These are phyloP conservation scores for Glyphotaelius pellucidus DNA, from an alignment of 2,888 invertebrate species.

Conservation along the genomic window DNA sequence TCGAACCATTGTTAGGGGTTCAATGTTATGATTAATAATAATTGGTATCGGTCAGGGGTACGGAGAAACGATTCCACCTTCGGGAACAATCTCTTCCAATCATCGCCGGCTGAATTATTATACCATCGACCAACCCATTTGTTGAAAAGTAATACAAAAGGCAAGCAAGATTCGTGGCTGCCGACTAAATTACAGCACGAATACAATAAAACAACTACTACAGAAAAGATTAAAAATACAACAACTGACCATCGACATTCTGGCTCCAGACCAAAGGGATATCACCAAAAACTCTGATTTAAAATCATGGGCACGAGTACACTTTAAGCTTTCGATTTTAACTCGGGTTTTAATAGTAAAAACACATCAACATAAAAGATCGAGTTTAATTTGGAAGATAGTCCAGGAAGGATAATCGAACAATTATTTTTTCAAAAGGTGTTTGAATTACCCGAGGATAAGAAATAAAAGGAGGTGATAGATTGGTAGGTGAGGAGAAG, in stretches of 20 bases:
- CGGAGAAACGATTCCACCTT: conserved; percentile 19
- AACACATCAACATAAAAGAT: not conserved
- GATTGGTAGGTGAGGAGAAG: not conserved
- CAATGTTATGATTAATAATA: conserved; percentile 61
- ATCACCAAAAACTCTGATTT: not conserved
- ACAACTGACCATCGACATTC: not conserved
- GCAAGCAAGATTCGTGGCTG: conserved; percentile 39
- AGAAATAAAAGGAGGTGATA: not conserved
- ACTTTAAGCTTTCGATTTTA: not conserved
- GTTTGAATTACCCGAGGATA: not conserved
- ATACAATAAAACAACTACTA: conserved; percentile 14
- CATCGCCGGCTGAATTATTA: conserved; percentile 60
- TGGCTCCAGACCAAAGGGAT: not conserved
- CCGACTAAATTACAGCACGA: conserved; percentile 41
- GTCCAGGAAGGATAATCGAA: not conserved
- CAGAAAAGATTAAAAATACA: not conserved
- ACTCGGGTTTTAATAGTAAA: not conserved
- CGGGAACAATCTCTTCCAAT: conserved; percentile 62
- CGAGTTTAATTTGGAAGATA: not conserved
- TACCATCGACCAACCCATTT: conserved; percentile 34
- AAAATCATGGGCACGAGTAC: not conserved
- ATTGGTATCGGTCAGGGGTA: conserved; percentile 63
- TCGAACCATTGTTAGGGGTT: conserved; percentile 60
- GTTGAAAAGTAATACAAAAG: conserved; percentile 45
- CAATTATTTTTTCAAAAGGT: not conserved